These are phyloP conservation scores for Achroia grisella DNA, from an alignment of 1,140 invertebrate species.

Conservation along the genomic window DNA sequence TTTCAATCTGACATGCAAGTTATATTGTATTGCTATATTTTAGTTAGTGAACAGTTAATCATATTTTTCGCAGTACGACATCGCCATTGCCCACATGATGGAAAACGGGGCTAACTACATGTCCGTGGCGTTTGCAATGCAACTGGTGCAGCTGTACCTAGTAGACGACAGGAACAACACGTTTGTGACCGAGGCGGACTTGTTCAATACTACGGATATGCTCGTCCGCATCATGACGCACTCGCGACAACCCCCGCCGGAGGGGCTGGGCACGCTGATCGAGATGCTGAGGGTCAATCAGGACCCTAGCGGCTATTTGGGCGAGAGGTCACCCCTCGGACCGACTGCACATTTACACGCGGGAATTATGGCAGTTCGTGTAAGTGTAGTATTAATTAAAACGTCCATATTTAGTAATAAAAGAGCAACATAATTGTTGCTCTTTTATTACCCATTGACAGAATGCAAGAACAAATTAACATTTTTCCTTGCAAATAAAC, in stretches of 20 bases:
- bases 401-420: too few species aligned
- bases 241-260: constrained; percentile 82
- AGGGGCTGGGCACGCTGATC: constrained; percentile 84
- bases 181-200: constrained; percentile 86
- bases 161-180: constrained; percentile 89
- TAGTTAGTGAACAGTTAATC: not conserved
- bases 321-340: constrained; percentile 80
- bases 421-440: too few species aligned
- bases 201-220: constrained; percentile 89
- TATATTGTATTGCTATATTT: too few species aligned
- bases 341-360: constrained; percentile 94
- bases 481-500: too few species aligned
- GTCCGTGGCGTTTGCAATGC: constrained; percentile 92
- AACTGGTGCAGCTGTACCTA: constrained; percentile 90
- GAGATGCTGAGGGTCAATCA: constrained; percentile 84
- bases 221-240: constrained; percentile 83
- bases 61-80: constrained; percentile 82
- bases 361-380: constrained; percentile 87
- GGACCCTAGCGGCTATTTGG: constrained; percentile 78
- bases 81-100: constrained; percentile 88
- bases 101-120: constrained; percentile 90
- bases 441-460: too few species aligned
- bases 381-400: too few species aligned
- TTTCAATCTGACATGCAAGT: too few species aligned
- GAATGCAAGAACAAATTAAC: too few species aligned